A percentile compares a stretch with the other conserved stretches of the same genome.
These are phyloP conservation scores for Spilosoma lubricipeda DNA, from an alignment of 2,888 invertebrate genomes.

Conservation along the genomic window DNA sequence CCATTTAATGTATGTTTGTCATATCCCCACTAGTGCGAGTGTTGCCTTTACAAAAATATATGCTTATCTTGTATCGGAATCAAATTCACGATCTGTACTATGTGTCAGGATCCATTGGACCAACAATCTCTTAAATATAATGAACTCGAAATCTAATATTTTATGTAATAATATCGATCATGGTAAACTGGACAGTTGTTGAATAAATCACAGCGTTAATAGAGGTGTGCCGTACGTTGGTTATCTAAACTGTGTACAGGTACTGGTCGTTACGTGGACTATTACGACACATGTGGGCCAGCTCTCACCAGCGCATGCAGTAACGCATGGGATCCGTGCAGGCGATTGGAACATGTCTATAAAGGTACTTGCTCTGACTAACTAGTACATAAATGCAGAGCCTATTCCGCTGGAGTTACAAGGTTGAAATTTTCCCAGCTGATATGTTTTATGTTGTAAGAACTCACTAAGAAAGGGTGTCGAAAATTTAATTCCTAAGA, in stretches of 20 bases:
- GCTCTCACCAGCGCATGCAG: constrained; percentile 13
- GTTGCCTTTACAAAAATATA: too few species aligned
- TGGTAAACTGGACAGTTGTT: neutral
- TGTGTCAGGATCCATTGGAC: too few species aligned
- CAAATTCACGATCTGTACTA: too few species aligned
- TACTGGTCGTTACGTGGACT: constrained; percentile 10
- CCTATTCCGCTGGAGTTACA: too few species aligned
- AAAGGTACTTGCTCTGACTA: neutral
- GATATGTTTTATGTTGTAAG: too few species aligned
- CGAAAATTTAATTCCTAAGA: too few species aligned
- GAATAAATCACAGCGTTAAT: neutral
- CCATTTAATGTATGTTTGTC: too few species aligned
- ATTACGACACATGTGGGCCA: constrained; percentile 13
- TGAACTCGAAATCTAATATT: neutral
- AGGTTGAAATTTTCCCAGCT: too few species aligned
- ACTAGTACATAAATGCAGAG: too few species aligned
- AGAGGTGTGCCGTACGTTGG: constrained; percentile 6
- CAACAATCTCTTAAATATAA: neutral
- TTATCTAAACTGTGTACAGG: constrained; percentile 6
- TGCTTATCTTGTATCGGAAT: too few species aligned
- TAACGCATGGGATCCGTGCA: neutral
- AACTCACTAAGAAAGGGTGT: too few species aligned
- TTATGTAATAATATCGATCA: neutral
- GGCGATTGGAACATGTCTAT: neutral
- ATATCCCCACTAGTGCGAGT: too few species aligned